Percentiles rank a stretch among this genome's conserved stretches.
Conservation (phyloP, 2,888 invertebrate genomes). For the Meghimatium bilineatum region DNA sequence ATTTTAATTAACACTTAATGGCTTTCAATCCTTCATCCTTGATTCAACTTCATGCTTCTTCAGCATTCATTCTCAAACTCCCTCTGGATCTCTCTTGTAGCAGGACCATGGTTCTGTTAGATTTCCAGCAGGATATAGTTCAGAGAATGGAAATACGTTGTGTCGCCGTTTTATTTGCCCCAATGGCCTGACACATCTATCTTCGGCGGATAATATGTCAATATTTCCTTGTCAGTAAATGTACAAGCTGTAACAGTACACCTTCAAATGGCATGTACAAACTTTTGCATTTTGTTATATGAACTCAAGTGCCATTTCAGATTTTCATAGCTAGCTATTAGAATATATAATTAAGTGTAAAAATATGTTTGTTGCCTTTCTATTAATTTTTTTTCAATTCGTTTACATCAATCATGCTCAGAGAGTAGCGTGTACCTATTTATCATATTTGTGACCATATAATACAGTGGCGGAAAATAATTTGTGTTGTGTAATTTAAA, state of each 20-base stretch:
- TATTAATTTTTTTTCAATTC: no score
- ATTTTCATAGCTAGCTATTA: neutral
- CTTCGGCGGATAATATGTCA: no score
- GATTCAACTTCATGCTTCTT: no score
- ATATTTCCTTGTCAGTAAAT: neutral
- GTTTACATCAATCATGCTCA: neutral
- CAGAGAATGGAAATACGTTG: no score
- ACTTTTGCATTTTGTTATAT: neutral
- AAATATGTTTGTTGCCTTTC: neutral
- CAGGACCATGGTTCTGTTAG: no score
- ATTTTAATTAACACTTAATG: neutral
- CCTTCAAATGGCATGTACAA: conserved; percentile 11
- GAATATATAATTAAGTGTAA: conserved; percentile 8
- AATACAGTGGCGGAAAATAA: neutral
- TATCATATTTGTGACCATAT: neutral
- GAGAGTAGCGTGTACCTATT: neutral
- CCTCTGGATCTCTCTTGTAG: no score
- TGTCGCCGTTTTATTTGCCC: neutral
- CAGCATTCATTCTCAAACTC: no score
- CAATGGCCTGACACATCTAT: neutral
- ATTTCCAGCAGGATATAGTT: no score
- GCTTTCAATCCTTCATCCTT: neutral
- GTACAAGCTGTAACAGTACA: neutral
- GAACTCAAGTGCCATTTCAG: conserved; percentile 15
- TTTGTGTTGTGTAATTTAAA: neutral